Base-by-base conservation (phyloP, 2,797 vertebrate genomes). In the Holocentrus rufus region DNA sequence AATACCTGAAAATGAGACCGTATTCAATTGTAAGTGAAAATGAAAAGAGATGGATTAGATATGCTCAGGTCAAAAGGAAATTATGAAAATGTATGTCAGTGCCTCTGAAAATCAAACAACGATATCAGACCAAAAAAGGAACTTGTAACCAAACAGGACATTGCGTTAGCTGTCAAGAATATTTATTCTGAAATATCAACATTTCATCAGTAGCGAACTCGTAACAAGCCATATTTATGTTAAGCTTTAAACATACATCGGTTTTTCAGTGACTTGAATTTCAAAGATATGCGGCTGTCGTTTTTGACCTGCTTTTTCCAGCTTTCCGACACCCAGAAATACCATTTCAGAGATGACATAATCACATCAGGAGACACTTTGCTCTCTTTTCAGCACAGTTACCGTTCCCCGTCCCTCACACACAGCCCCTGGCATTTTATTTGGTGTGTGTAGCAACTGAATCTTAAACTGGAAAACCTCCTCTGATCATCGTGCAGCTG, bases 401-500 rank as follows among this genome's bases (percentile, higher is more conserved):
- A 64, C 47, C 52, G 47, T 72, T 59, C 46, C 46, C 42, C 27
- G 22, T 17, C 53, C 56, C 25, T 72, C 57, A 56, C 13, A 14
- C 25, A 13, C 39, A 23, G 57, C n/a, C 17, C 53, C 36, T 10
- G 53, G 25, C 15, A 65, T 71, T 74, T 77, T 36, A 62, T 59
- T 54, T 22, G 72, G 67, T 58, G 34, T 76, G 60, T 56, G 20
- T 57, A 49, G 62, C 60, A 71, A 63, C 72, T 79, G 70, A 87
- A 79, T 52, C 58, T 85, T 65, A 63, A 79, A 81, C 85, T 84
- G 82, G 84, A 88, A 85, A 87, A 79, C 83, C 75, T 81, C 82
- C 73, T 89, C 71, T 80, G 65, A 82, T 91, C 85, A 74, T 84
- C 69, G 89, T 79, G 89, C 90, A 92, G 89, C 91, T 92, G 69